Evolutionary conservation across 2,797 vertebrate species (phyloP).

Genomic region (Tiaroga cobitis): DNA sequence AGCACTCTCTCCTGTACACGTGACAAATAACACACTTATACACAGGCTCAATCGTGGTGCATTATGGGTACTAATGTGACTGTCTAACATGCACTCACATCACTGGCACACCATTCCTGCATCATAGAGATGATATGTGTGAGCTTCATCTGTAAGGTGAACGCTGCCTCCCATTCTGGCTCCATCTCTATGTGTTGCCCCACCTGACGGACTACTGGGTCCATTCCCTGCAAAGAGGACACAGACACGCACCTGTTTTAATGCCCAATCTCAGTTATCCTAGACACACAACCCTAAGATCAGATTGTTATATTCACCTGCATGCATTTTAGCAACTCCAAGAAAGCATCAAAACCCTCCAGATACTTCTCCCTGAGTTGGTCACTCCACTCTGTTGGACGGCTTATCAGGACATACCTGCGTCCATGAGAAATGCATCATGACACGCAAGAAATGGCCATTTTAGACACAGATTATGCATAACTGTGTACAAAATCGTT

Average conservation of each 20-base stretch:
- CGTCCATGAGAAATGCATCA: constrained; percentile 11
- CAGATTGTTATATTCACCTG: constrained; percentile 80
- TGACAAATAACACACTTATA: constrained; percentile 30
- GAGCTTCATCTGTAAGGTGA: constrained; percentile 96
- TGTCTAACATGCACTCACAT: constrained; percentile 79
- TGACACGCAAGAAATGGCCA: not conserved
- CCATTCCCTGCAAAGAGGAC: constrained; percentile 86
- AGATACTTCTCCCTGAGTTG: constrained; percentile 90
- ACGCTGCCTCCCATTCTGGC: constrained; percentile 98
- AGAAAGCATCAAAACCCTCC: constrained; percentile 90
- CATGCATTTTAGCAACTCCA: constrained; percentile 96
- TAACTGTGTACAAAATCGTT: not conserved
- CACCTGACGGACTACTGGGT: constrained; percentile 94
- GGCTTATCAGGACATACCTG: constrained; percentile 94
- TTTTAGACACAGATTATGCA: not conserved
- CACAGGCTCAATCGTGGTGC: constrained; percentile 70
- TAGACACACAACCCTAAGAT: not conserved
- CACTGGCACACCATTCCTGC: constrained; percentile 94
- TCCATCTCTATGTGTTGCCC: constrained; percentile 99
- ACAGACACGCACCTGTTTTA: not conserved
- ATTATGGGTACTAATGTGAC: constrained; percentile 9
- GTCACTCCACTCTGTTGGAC: constrained; percentile 88
- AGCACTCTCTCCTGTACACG: constrained; percentile 86
- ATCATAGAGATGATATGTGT: constrained; percentile 98
- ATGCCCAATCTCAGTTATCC: not conserved